Base-by-base conservation (phyloP, 2,888 invertebrate genomes). In the Nycteola revayana region DNA sequence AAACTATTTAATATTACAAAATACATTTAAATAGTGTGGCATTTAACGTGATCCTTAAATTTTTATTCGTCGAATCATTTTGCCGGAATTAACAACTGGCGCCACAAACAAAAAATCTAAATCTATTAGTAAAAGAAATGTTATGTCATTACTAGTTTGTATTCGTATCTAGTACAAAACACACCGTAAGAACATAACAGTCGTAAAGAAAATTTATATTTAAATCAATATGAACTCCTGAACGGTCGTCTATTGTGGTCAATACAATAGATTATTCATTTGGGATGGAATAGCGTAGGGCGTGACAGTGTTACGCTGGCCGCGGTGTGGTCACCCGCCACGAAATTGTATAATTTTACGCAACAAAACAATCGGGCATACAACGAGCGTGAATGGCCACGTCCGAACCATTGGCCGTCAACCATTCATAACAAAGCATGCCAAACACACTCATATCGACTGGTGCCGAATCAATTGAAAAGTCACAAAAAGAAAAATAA, bases 261-360 rank as follows among this genome's bases (percentile, higher is more conserved):
- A 48, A 45, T 51, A 46, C 48, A 51, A 49, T 44, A 45, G 56
- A 51, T 55, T 64, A 64, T 66, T 57, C 52, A 61, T 54, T 64
- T 64, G 50, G 41, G 63, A 60, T 63, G 49, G 51, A 60, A 65
- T 62, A 42, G 59, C 42, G 25, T 33, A 51, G 72, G 75, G 75
- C 71, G 79, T 75, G 62, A 62, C 64, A 39, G 55, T 56, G 46
- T 54, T 40, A 56, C 36, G 43, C 40, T 43, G 46, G 36, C 32
- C 56, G 36, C 49, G 51, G 53, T 49, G 60, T 61, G 79, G 78
- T 78, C 79, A 78, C 60, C 73, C 71, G 72, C 59, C 66, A 69
- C 71, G 69, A 78, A 75, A 79, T 80, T 80, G 79, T 83, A 81
- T 74, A 83, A 85, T 86, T 85, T 80, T 65, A 70, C 67, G 69